A percentile compares a stretch with the other conserved stretches of the same genome.
These are phyloP conservation scores for Idaea straminata DNA, from an alignment of 2,888 invertebrate genomes.

Conservation along the genomic window DNA sequence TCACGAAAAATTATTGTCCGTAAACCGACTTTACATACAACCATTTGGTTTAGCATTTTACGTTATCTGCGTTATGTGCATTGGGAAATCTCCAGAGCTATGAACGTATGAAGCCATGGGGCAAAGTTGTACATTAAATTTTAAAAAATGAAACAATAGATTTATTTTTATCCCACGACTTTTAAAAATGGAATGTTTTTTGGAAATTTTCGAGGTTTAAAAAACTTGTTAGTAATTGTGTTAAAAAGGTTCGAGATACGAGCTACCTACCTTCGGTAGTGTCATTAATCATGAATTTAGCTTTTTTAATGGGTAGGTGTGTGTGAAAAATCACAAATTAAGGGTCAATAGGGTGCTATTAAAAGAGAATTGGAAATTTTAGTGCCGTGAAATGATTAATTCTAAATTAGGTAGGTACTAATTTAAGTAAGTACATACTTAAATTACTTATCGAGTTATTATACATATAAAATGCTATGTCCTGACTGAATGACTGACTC, in stretches of 20 bases:
- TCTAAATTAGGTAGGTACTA: not conserved
- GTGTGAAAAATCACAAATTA: conserved; percentile 78
- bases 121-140: not conserved
- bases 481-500: not conserved
- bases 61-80: no score
- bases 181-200: not conserved
- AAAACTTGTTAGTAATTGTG: not conserved
- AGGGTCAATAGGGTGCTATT: conserved; percentile 39
- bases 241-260: not conserved
- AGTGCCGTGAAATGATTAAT: conserved; percentile 35
- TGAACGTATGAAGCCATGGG: no score
- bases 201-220: not conserved
- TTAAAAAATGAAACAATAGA: not conserved
- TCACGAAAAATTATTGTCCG: no score
- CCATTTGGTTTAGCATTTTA: no score
- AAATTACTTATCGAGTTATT: not conserved
- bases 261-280: not conserved
- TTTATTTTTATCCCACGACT: not conserved
- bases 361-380: conserved; percentile 34
- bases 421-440: not conserved
- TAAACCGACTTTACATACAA: no score
- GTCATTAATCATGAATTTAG: conserved; percentile 28
- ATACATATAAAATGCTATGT: not conserved
- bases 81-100: no score
- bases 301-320: conserved; percentile 49